phyloP scores from a whole-genome alignment of 37 sponge, comb jelly and placozoan genomes.

The Cliona cf. orientalis region DNA sequence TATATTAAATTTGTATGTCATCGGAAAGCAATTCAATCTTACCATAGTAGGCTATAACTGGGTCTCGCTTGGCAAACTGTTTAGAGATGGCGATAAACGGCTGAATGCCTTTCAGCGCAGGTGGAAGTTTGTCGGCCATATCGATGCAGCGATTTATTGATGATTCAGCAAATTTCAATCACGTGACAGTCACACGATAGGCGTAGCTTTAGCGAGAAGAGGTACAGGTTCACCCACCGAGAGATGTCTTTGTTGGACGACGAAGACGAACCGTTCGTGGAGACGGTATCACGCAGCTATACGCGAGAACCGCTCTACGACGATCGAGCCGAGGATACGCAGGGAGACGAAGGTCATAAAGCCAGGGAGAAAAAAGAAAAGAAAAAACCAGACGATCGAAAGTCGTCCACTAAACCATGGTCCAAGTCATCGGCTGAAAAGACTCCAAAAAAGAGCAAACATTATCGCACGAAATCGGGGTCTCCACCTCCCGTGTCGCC shows the following conservation, averaged over 20 bases:
- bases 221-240: not conserved
- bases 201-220: not conserved
- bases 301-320: not conserved
- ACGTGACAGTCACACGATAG: not conserved
- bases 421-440: slow-evolving; percentile 20
- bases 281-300: not conserved
- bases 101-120: slow-evolving; percentile 62
- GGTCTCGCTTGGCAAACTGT: slow-evolving; percentile 78
- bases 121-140: slow-evolving; percentile 16
- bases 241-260: slow-evolving; percentile 19
- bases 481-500: slow-evolving; percentile 51
- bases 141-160: not conserved
- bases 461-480: slow-evolving; percentile 14
- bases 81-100: slow-evolving; percentile 68
- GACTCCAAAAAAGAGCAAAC: slow-evolving; percentile 29
- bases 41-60: slow-evolving; percentile 86
- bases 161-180: not conserved
- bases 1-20: not conserved
- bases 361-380: not conserved
- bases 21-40: slow-evolving; percentile 41
- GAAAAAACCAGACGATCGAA: not conserved
- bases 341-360: not conserved
- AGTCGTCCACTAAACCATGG: slow-evolving; percentile 1
- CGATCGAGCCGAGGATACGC: not conserved
- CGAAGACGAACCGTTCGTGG: slow-evolving; percentile 11